phyloP scores from a whole-genome alignment of 2,113 vertebrate species.

The Taxidea taxus region DNA sequence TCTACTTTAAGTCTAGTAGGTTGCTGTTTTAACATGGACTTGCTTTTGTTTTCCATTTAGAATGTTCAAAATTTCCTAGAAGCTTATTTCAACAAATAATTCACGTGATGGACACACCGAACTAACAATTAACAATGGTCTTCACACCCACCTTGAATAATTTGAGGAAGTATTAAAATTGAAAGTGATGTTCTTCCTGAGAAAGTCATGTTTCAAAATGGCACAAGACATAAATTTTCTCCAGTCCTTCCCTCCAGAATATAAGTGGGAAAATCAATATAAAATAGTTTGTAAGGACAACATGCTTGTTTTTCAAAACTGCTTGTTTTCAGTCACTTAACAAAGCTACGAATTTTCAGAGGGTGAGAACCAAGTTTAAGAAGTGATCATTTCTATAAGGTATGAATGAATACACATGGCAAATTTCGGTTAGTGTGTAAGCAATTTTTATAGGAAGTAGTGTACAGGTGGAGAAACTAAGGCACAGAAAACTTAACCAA shows the following conservation, averaged over 20 bases:
- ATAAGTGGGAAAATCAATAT: slow-evolving; percentile 10
- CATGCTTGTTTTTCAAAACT: slow-evolving; percentile 20
- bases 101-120: neutral
- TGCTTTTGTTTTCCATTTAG: slow-evolving; percentile 21
- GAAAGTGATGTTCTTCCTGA: slow-evolving; percentile 55
- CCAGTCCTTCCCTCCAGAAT: neutral
- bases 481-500: slow-evolving; percentile 53
- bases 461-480: slow-evolving; percentile 53
- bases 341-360: neutral
- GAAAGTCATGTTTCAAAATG: slow-evolving; percentile 25
- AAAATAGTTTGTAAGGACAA: slow-evolving; percentile 24
- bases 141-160: neutral
- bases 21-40: neutral
- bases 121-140: neutral
- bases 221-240: neutral
- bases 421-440: slow-evolving; percentile 19
- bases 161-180: neutral
- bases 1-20: neutral
- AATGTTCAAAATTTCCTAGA: neutral
- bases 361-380: neutral
- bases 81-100: neutral
- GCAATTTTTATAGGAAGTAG: slow-evolving; percentile 7
- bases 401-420: neutral
- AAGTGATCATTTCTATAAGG: neutral
- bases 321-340: neutral